Conservation (phyloP, 2,888 invertebrate genomes). For the Leptodirus hochenwartii region DNA sequence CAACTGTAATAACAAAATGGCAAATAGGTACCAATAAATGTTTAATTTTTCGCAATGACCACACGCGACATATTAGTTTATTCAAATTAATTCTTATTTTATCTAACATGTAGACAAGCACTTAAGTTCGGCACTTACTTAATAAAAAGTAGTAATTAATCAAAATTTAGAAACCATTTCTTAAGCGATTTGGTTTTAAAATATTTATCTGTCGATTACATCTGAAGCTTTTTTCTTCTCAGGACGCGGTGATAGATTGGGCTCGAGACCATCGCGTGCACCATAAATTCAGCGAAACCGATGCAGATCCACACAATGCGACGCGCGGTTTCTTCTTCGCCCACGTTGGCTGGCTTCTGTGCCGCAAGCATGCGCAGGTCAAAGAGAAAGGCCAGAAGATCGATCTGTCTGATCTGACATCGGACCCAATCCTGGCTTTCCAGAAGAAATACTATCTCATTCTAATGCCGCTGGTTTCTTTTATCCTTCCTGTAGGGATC, state of each 20-base stretch:
- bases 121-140: no score
- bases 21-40: no score
- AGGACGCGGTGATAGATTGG: constrained; percentile 66
- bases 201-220: no score
- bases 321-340: constrained; percentile 90
- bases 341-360: constrained; percentile 87
- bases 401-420: constrained; percentile 65
- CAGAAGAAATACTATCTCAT: constrained; percentile 74
- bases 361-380: constrained; percentile 80
- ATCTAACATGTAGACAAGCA: no score
- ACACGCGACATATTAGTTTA: no score
- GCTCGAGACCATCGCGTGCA: constrained; percentile 69
- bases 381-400: constrained; percentile 70
- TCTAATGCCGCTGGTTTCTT: constrained; percentile 56
- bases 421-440: constrained; percentile 68
- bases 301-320: constrained; percentile 88
- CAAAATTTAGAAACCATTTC: no score
- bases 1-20: no score
- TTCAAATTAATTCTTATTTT: no score
- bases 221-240: no score
- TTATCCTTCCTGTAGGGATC: constrained; percentile 54
- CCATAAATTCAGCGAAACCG: constrained; percentile 85
- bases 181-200: no score
- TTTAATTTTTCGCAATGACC: no score
- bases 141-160: no score